Evolutionary conservation across 2,113 vertebrate genomes (phyloP).

Genomic region (Aphyosemion australe): DNA sequence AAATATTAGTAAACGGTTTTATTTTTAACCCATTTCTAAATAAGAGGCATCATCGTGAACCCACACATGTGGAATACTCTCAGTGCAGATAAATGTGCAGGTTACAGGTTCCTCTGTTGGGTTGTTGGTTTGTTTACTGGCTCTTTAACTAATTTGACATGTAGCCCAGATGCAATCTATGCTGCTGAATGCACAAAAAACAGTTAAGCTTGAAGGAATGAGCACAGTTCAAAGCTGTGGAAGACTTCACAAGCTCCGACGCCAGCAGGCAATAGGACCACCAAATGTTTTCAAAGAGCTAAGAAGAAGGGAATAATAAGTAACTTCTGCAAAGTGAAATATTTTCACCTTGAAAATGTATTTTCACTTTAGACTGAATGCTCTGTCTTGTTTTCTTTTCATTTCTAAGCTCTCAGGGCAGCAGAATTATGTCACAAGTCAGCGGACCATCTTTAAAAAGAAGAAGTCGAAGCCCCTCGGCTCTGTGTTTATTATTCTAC

Average conservation of each 20-base stretch:
- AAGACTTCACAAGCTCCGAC: constrained; percentile 41
- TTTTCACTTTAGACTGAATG: constrained; percentile 37
- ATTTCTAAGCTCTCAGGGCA: constrained; percentile 27
- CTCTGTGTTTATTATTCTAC: constrained; percentile 3
- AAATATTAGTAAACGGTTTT: neutral
- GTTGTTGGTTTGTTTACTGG: constrained; percentile 38
- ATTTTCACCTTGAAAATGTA: constrained; percentile 39
- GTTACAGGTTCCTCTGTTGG: constrained; percentile 2
- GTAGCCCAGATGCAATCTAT: constrained; percentile 40
- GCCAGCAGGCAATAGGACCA: constrained; percentile 33
- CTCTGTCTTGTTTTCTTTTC: constrained; percentile 6
- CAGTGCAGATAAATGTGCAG: neutral
- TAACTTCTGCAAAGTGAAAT: constrained; percentile 35
- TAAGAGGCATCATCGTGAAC: too few relatives aligned
- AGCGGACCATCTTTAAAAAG: constrained; percentile 17
- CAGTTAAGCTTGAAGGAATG: constrained; percentile 19
- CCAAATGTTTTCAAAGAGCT: constrained; percentile 36
- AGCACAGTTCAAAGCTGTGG: constrained; percentile 40
- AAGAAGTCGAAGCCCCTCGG: constrained; percentile 20
- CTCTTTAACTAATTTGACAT: constrained; percentile 36
- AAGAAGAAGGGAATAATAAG: constrained; percentile 43
- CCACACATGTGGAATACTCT: too few relatives aligned
- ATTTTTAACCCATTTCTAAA: too few relatives aligned
- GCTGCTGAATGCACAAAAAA: constrained; percentile 36
- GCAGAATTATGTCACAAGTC: constrained; percentile 10